Percentiles rank a stretch among this genome's conserved stretches.
phyloP scores from a whole-genome alignment of 1,140 invertebrate species.

The Ylistrum balloti region DNA sequence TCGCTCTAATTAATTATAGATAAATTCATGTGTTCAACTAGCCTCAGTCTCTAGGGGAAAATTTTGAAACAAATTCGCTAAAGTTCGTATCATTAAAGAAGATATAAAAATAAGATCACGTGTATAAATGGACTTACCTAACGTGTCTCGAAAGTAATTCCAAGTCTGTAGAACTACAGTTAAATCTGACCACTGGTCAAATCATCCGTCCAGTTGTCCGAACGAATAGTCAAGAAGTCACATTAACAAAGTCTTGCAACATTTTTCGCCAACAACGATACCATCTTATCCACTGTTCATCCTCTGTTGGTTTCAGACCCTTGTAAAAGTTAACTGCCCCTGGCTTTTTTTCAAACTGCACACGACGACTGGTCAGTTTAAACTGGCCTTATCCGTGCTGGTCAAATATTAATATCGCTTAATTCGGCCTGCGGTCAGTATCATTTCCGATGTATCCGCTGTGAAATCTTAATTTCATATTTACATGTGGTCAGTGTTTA shows the following conservation, averaged over 20 bases:
- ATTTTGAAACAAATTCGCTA: too few relatives aligned
- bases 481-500: not conserved
- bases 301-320: not conserved
- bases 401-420: not conserved
- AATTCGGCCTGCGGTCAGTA: constrained; percentile 24
- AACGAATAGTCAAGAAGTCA: not conserved
- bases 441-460: not conserved
- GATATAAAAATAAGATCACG: too few relatives aligned
- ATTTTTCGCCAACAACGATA: not conserved
- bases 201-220: not conserved
- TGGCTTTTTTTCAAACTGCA: not conserved
- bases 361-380: not conserved
- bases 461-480: constrained; percentile 4
- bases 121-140: not conserved
- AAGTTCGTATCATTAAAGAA: too few relatives aligned
- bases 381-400: not conserved
- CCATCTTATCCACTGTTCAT: not conserved
- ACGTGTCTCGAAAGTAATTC: not conserved
- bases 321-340: not conserved
- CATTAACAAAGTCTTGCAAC: not conserved
- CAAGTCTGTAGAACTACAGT: not conserved
- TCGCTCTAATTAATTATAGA: too few relatives aligned
- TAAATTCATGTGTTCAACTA: too few relatives aligned
- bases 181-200: not conserved
- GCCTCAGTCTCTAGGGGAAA: too few relatives aligned